A percentile compares a stretch with the other conserved stretches of the same genome.
Conservation (phyloP, 1,140 invertebrate genomes). For the Pseudomyrmex sp. region DNA sequence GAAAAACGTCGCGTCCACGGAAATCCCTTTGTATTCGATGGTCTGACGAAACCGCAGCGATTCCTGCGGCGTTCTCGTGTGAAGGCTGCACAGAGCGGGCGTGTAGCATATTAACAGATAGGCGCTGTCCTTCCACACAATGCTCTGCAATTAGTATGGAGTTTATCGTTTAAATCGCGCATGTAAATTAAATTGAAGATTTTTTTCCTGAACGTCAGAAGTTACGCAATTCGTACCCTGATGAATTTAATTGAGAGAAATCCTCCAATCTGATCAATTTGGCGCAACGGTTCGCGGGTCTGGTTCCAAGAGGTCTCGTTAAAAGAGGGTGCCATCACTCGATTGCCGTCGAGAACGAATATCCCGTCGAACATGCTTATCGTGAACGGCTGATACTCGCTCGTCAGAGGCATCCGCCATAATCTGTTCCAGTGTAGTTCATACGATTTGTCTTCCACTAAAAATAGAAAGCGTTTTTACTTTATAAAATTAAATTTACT, state of each 20-base stretch:
- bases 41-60: conserved; percentile 64
- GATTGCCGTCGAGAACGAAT: conserved; percentile 65
- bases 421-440: conserved; percentile 63
- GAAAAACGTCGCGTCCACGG: conserved; percentile 75
- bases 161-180: neutral
- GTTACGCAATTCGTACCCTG: conserved; percentile 48
- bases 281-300: neutral
- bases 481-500: neutral
- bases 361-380: conserved; percentile 56
- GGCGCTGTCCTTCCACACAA: conserved; percentile 63
- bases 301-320: conserved; percentile 39
- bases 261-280: conserved; percentile 26
- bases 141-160: conserved; percentile 60
- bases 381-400: conserved; percentile 45
- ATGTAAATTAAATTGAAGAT: neutral
- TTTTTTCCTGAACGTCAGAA: neutral
- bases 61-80: conserved; percentile 51
- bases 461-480: neutral
- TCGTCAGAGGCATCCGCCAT: conserved; percentile 49
- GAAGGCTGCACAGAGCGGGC: conserved; percentile 58
- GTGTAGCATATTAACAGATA: conserved; percentile 74
- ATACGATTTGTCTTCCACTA: conserved; percentile 52
- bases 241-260: conserved; percentile 54
- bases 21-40: conserved; percentile 45
- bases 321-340: conserved; percentile 33